phyloP scores from a whole-genome alignment of 2,113 vertebrate genomes.

The Eulacestoma nigropectus region DNA sequence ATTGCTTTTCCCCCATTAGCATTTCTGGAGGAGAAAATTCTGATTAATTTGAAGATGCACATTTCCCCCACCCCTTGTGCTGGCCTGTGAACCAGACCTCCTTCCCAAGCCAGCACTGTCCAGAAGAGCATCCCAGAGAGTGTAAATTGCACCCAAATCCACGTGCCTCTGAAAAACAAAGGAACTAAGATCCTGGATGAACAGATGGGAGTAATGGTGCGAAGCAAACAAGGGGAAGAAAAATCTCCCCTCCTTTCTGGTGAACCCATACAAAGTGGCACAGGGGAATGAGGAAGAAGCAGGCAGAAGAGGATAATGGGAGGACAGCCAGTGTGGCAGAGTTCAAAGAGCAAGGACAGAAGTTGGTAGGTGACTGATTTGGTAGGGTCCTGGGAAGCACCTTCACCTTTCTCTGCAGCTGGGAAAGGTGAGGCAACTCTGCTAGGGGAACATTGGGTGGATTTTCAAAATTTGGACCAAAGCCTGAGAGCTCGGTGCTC shows the following conservation, averaged over 20 bases:
- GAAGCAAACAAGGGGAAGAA: conserved; percentile 80
- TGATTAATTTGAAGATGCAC: conserved; percentile 70
- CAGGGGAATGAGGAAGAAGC: conserved; percentile 75
- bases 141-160: not conserved
- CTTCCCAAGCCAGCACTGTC: not conserved
- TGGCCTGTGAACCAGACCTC: not conserved
- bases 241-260: conserved; percentile 75
- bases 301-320: conserved; percentile 65
- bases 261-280: conserved; percentile 71
- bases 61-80: not conserved
- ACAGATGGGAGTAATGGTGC: conserved; percentile 89
- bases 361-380: not conserved
- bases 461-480: not conserved
- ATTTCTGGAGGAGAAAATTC: conserved; percentile 73
- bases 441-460: not conserved
- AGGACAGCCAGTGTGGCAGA: conserved; percentile 41
- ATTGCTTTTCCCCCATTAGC: conserved; percentile 79
- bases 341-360: conserved; percentile 29
- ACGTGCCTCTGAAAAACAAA: not conserved
- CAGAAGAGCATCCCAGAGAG: not conserved
- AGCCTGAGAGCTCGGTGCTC: not conserved
- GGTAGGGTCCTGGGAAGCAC: not conserved
- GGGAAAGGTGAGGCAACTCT: not conserved
- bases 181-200: conserved; percentile 58
- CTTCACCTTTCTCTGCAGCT: not conserved